Base-by-base conservation (phyloP, 2,797 vertebrate species). In the Enteromius unitaeniatus region DNA sequence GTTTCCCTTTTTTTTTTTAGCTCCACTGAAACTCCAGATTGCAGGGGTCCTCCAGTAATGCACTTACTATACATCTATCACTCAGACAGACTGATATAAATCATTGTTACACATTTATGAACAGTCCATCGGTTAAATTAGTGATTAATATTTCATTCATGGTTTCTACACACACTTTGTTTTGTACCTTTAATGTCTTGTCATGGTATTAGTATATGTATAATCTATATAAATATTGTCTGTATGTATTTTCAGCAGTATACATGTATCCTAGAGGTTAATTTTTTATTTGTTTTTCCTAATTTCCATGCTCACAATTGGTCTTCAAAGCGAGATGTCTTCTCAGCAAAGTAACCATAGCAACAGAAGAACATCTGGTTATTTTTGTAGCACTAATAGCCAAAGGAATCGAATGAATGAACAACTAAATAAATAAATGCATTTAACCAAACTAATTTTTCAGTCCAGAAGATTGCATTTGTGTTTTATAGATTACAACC, bases 281-380 rank as follows among this genome's bases (percentile, higher is more conserved):
- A 31, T 31, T 28, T 51, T 10, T 37, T n/a, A 13, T 11, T 34
- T 0, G 13, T 3, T 78, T 65, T 31, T 8, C 2, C 10, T 4
- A 21, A 28, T 34, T 64, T 45, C 2, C 11, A 5, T 2, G 9
- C 26, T 34, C 23, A 34, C 17, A 62, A 10, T 9, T 45, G 42
- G 28, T 21, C 28, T 26, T 74, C 37, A 55, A 28, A 82, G 70
- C 47, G 75, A 51, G 75, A 79, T 49, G 10, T 62, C 19, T 37
- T 45, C 17, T 42, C 47, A 79, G n/a, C 45, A 62, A 75, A 23
- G 83, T 86, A 85, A 74, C 87, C 85, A 88, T 83, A 67, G 83
- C 83, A 86, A 85, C 72, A 19, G n/a, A 55, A 10, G 72, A 37
- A 72, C 76, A 82, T 51, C 47, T 84, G 60, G 26, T 83, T 80